A percentile compares a stretch with the other conserved stretches of the same genome.
Evolutionary conservation across 1,140 invertebrate genomes (phyloP).

Genomic region (Habropoda laboriosa): DNA sequence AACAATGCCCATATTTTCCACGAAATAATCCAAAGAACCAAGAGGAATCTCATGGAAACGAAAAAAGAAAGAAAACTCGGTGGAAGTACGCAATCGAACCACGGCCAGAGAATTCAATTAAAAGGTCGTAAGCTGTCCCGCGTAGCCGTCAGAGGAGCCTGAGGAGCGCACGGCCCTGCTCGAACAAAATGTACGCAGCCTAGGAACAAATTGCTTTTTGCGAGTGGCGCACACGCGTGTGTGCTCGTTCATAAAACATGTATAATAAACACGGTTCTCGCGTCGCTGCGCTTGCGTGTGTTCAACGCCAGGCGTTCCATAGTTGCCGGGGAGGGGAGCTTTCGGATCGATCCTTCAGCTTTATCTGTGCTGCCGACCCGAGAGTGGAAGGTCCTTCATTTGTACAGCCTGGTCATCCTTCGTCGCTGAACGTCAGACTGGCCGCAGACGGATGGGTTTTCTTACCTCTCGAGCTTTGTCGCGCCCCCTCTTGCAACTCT

Average conservation of each 20-base stretch:
- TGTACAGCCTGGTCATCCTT: slow-evolving; percentile 50
- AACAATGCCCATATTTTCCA: too few species aligned
- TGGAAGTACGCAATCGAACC: neutral
- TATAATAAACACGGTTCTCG: slow-evolving; percentile 70
- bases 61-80: too few species aligned
- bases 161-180: neutral
- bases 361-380: slow-evolving; percentile 63
- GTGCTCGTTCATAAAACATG: slow-evolving; percentile 71
- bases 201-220: slow-evolving; percentile 39
- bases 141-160: too few species aligned
- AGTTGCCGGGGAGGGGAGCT: slow-evolving; percentile 54
- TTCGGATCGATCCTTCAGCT: slow-evolving; percentile 75
- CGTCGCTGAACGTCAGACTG: slow-evolving; percentile 27
- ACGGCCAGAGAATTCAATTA: neutral
- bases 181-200: slow-evolving; percentile 8
- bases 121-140: neutral
- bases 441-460: slow-evolving; percentile 34
- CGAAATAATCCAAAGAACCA: too few species aligned
- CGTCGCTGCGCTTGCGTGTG: slow-evolving; percentile 64
- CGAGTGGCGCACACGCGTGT: slow-evolving; percentile 47
- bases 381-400: slow-evolving; percentile 41
- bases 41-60: too few species aligned
- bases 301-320: neutral
- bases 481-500: neutral
- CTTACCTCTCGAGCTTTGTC: slow-evolving; percentile 9